Base-by-base conservation (phyloP, 2,797 vertebrate species). In the Enteromius afrohamiltoni region DNA sequence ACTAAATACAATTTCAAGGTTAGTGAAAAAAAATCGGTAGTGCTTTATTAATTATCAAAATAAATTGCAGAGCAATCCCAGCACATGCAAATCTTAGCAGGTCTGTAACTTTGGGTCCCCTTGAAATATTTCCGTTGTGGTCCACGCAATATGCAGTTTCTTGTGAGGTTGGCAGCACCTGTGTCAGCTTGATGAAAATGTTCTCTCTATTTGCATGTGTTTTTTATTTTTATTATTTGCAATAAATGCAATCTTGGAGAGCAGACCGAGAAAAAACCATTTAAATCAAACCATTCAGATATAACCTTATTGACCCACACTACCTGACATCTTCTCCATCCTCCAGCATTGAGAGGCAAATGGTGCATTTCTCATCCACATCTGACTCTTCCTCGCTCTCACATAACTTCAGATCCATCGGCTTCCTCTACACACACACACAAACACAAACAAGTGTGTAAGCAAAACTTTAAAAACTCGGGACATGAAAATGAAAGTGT, bases 251-350 rank as follows among this genome's bases (percentile, higher is more conserved):
- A 3, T 1, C 17, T 21, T 49, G 8, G 26, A 31, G 26, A 49
- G 69, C 45, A 31, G 1, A 51, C 19, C 0, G 40, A 21, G 16
- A 40, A 6, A 7, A 37, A 37, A 6, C 6, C 37, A 40, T 40
- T 40, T 7, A 40, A 37, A 6, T 37, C 34, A 37, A 37, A 40
- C 40, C 7, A 49, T 1, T 17, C 1, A 71, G 47, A 16, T 10
- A 49, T 6, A 49, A 47, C 29, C 69, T 49, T 29, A 11, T 1
- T 4, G 16, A 19, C 45, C 42, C 23, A 71, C 5, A 19, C 42
- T 95, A 99, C 98, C 98, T 97, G 92, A 99, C 98, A 1, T 99
- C 98, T 91, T 99, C 98, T 87, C 95, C 97, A 0, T 99, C 98
- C 92, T 99, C 98, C 88, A 99, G 94, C 97, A 99, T 97, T 37